Conservation (phyloP, 2,888 invertebrate species). For the Clepsis dumicolana region DNA sequence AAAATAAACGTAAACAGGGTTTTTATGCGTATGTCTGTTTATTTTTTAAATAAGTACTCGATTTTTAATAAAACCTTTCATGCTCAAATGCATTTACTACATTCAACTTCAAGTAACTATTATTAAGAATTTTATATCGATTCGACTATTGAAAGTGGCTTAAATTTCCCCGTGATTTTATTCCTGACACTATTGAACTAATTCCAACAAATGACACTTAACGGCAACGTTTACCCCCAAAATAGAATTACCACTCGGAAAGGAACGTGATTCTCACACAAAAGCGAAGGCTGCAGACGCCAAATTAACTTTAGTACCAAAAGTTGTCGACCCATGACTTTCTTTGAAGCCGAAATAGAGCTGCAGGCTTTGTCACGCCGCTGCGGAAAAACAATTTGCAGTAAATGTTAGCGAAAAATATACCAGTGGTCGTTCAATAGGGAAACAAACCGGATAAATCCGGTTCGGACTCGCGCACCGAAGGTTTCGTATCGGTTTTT, state of each 20-base stretch:
- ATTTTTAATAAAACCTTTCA: no score
- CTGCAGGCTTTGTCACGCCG: slow-evolving; percentile 13
- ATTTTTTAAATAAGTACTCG: no score
- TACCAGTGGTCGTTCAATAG: neutral
- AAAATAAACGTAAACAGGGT: neutral
- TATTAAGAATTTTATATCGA: no score
- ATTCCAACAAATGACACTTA: slow-evolving; percentile 35
- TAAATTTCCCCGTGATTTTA: neutral
- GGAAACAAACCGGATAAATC: neutral
- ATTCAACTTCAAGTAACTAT: no score
- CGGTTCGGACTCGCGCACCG: no score
- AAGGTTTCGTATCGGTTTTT: no score
- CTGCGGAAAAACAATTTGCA: neutral
- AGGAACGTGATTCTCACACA: slow-evolving; percentile 43
- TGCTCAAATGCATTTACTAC: no score
- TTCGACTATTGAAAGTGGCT: no score
- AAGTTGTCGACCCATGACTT: slow-evolving; percentile 46
- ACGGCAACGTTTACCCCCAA: slow-evolving; percentile 32
- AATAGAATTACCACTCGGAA: slow-evolving; percentile 43
- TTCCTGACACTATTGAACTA: slow-evolving; percentile 22
- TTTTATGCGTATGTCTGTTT: neutral
- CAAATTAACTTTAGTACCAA: slow-evolving; percentile 43
- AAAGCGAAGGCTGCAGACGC: slow-evolving; percentile 26
- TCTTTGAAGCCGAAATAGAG: slow-evolving; percentile 40
- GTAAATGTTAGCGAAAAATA: neutral